Evolutionary conservation across 2,113 vertebrate genomes (phyloP).

Genomic region (Etia nguti): DNA sequence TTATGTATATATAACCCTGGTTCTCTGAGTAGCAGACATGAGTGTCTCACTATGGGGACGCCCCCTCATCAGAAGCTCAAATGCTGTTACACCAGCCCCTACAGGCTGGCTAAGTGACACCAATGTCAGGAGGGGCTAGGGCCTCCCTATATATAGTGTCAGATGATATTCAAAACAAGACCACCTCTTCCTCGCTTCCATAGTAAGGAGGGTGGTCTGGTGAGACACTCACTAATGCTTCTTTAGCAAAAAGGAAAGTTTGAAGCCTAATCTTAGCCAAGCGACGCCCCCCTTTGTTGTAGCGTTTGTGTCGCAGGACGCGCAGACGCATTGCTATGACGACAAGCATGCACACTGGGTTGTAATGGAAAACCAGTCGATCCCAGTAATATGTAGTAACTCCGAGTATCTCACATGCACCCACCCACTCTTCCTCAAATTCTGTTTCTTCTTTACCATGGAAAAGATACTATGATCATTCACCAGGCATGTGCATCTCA

Average conservation of each 20-base stretch:
- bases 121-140: background rate
- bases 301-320: background rate
- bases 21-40: background rate
- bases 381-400: no score
- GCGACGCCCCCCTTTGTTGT: background rate
- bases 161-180: accelerated
- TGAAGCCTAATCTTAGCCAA: background rate
- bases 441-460: background rate
- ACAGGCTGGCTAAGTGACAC: background rate
- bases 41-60: background rate
- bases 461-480: background rate
- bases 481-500: accelerated
- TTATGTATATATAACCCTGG: background rate
- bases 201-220: background rate
- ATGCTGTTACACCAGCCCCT: background rate
- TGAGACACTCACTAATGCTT: background rate
- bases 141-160: background rate
- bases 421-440: background rate
- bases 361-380: background rate
- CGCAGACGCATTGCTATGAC: background rate
- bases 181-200: no score
- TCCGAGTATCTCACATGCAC: background rate
- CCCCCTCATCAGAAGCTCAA: background rate
- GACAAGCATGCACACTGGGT: background rate
- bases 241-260: background rate